Evolutionary conservation across 1,140 invertebrate species (phyloP).

Genomic region (Euschistus heros): DNA sequence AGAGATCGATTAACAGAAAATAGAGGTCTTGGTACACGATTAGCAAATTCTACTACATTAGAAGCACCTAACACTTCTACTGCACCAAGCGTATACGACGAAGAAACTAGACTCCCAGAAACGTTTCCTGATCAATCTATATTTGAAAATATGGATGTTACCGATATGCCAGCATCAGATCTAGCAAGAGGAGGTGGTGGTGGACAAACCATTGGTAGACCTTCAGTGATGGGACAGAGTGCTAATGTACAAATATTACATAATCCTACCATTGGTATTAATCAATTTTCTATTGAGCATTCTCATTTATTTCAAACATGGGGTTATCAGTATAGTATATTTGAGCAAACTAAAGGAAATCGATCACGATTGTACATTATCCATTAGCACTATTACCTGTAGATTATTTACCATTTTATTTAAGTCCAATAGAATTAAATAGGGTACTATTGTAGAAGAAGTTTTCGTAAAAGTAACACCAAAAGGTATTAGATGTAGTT

Average conservation of each 20-base stretch:
- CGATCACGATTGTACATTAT: background rate
- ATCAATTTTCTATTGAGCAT: background rate
- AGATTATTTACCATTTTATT: conserved; percentile 26
- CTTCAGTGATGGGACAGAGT: conserved; percentile 5
- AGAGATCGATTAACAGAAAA: too few species aligned
- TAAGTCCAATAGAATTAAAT: conserved; percentile 21
- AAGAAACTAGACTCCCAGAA: too few species aligned
- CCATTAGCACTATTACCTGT: conserved; percentile 24
- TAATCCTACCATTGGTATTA: too few species aligned
- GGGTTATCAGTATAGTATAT: conserved; percentile 5
- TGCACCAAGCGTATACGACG: too few species aligned
- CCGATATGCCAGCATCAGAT: too few species aligned
- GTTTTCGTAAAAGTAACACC: conserved; percentile 22
- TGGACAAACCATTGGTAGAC: too few species aligned
- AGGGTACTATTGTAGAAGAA: conserved; percentile 9
- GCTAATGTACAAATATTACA: background rate
- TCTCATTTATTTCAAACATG: conserved; percentile 14
- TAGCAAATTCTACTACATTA: too few species aligned
- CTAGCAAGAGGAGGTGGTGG: too few species aligned
- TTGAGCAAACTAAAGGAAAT: background rate
- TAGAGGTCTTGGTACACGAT: too few species aligned
- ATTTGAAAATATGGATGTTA: too few species aligned
- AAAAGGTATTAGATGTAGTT: conserved; percentile 24
- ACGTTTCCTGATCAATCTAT: too few species aligned
- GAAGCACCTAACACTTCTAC: too few species aligned